phyloP scores from a whole-genome alignment of 1,140 invertebrate genomes.

The Palaemon carinicauda region DNA sequence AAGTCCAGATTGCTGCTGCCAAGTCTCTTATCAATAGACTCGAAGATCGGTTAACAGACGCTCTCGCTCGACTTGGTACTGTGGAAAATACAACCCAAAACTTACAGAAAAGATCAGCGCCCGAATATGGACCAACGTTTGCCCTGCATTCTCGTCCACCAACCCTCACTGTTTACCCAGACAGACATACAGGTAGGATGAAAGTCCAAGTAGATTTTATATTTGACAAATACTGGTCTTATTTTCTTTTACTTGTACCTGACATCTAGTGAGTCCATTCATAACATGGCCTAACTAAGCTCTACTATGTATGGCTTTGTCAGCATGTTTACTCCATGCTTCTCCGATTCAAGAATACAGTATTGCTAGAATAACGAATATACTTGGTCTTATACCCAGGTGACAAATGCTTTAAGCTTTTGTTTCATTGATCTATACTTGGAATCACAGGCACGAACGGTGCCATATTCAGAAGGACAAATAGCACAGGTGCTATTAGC shows the following conservation, averaged over 20 bases:
- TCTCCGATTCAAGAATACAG: too few relatives aligned
- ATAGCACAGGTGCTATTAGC: too few relatives aligned
- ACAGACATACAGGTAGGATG: not conserved
- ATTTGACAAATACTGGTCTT: not conserved
- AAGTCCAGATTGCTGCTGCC: constrained; percentile 17
- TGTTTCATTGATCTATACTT: too few relatives aligned
- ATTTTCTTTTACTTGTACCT: not conserved
- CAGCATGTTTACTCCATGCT: too few relatives aligned
- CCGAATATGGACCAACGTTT: not conserved
- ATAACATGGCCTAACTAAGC: too few relatives aligned
- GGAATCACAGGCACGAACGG: too few relatives aligned
- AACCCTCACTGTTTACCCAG: constrained; percentile 36
- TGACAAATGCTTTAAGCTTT: too few relatives aligned
- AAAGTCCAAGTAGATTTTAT: not conserved
- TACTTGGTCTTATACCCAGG: too few relatives aligned
- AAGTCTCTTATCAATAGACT: constrained; percentile 10
- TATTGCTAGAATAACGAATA: too few relatives aligned
- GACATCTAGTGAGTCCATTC: too few relatives aligned
- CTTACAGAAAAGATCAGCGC: constrained; percentile 26
- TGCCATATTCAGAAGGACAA: too few relatives aligned
- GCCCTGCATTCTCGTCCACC: constrained; percentile 10
- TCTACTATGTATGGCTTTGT: too few relatives aligned
- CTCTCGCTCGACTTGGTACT: constrained; percentile 7
- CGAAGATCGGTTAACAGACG: constrained; percentile 39
- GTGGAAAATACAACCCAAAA: constrained; percentile 42